Conservation (phyloP, 30 jellyfish, hydroid and myxozoan genomes). For the Nemopilema nomurai region DNA sequence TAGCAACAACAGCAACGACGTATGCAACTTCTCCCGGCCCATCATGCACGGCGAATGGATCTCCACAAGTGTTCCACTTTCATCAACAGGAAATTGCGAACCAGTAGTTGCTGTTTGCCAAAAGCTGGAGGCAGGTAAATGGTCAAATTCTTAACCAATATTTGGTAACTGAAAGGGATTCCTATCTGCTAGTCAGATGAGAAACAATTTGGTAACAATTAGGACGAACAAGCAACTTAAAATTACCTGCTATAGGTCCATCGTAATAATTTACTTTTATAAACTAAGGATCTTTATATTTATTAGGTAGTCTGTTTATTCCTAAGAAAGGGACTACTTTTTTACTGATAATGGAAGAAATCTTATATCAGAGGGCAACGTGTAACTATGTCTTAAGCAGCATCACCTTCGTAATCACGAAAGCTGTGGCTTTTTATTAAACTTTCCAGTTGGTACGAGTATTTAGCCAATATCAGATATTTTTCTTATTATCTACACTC, state of each 20-base stretch:
- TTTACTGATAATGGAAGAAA: not conserved
- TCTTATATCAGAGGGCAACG: not conserved
- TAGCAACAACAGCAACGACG: conserved; percentile 51
- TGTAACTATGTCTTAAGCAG: not conserved
- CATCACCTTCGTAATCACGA: not conserved
- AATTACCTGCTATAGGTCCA: not conserved
- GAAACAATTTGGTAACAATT: not conserved
- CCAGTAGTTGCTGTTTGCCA: conserved; percentile 2
- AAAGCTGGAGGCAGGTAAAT: conserved; percentile 4
- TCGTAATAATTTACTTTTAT: conserved; percentile 32
- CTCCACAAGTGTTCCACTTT: conserved; percentile 53
- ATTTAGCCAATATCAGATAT: not conserved
- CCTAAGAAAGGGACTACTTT: conserved; percentile 36
- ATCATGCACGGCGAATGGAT: conserved; percentile 57
- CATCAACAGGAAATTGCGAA: conserved; percentile 59
- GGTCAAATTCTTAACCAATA: conserved; percentile 32
- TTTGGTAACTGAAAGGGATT: conserved; percentile 21
- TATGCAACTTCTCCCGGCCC: conserved; percentile 69
- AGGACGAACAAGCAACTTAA: not conserved
- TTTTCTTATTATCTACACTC: not conserved
- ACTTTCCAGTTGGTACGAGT: not conserved
- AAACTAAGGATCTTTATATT: conserved; percentile 38
- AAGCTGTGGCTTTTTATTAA: not conserved
- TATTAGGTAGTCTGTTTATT: conserved; percentile 20
- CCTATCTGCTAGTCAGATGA: conserved; percentile 40